A percentile compares a stretch with the other conserved stretches of the same genome.
phyloP scores from a whole-genome alignment of 53 echinoderm and acorn worm genomes.

The Holothuria leucospilota region DNA sequence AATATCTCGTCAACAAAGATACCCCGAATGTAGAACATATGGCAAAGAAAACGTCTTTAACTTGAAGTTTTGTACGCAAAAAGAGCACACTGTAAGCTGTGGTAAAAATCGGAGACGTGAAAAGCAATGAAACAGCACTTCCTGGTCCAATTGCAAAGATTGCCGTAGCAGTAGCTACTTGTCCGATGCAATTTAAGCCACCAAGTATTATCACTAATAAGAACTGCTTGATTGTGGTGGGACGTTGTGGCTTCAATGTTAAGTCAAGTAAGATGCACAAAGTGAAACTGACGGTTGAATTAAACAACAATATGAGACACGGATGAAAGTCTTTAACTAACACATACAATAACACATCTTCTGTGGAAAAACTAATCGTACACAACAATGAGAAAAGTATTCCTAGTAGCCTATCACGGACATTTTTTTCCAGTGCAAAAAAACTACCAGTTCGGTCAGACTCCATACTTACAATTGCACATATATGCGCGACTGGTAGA shows the following conservation, averaged over 20 bases:
- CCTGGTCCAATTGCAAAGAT: conserved; percentile 30
- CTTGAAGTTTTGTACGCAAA: not conserved
- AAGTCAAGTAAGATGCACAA: not conserved
- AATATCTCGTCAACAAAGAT: not conserved
- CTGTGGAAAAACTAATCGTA: not conserved
- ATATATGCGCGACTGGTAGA: too few species aligned
- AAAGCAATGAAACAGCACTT: conserved; percentile 16
- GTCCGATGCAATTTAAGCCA: not conserved
- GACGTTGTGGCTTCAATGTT: not conserved
- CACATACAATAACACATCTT: not conserved
- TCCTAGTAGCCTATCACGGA: not conserved
- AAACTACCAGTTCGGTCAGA: too few species aligned
- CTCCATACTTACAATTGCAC: too few species aligned
- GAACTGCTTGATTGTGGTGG: not conserved
- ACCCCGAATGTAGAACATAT: conserved; percentile 12
- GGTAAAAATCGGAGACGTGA: conserved; percentile 3
- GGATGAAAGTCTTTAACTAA: not conserved
- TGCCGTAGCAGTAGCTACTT: not conserved
- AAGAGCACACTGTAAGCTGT: not conserved
- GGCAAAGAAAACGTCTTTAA: not conserved
- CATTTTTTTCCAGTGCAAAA: too few species aligned
- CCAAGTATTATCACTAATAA: not conserved
- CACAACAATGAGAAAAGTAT: not conserved
- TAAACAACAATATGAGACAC: not conserved
- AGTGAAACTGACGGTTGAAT: not conserved